These are phyloP conservation scores for Cydia pomonella DNA, from an alignment of 1,140 invertebrate genomes.

Conservation along the genomic window DNA sequence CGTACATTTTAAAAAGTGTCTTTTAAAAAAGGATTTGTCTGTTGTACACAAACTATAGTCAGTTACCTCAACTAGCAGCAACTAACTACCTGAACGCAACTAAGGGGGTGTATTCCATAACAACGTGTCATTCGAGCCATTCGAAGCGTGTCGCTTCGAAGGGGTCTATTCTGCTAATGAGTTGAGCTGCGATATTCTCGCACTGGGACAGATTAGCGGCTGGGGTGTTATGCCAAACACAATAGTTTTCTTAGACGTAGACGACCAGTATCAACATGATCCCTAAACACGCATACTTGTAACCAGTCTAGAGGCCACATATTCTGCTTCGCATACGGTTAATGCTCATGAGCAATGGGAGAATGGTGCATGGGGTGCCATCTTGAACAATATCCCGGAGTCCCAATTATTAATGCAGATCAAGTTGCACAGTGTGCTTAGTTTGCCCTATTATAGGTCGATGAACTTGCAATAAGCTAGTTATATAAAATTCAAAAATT, in stretches of 20 bases:
- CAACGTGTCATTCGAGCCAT: constrained; percentile 8
- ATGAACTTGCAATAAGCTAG: constrained; percentile 3
- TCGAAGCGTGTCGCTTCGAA: not conserved
- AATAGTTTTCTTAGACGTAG: not conserved
- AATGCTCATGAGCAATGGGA: not conserved
- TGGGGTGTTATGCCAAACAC: not conserved
- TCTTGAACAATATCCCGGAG: constrained; percentile 10
- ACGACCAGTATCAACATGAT: not conserved
- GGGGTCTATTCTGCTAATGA: constrained; percentile 32
- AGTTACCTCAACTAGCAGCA: constrained; percentile 7
- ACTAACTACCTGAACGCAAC: not conserved
- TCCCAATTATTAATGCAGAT: constrained; percentile 30
- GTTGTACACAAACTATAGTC: not conserved
- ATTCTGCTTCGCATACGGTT: not conserved
- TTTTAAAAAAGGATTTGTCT: not conserved
- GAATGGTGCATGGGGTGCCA: constrained; percentile 1
- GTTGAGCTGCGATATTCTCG: constrained; percentile 18
- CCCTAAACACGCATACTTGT: not conserved
- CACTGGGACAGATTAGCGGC: constrained; percentile 13
- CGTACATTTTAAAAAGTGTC: no score
- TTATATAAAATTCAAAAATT: no score
- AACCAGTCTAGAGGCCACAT: not conserved
- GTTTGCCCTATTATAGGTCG: constrained; percentile 15
- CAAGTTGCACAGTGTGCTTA: constrained; percentile 13
- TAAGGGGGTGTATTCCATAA: not conserved